Percentiles rank a stretch among this genome's conserved stretches.
These are phyloP conservation scores for Recurvirostra avosetta DNA, from an alignment of 2,113 vertebrate species.

Conservation along the genomic window DNA sequence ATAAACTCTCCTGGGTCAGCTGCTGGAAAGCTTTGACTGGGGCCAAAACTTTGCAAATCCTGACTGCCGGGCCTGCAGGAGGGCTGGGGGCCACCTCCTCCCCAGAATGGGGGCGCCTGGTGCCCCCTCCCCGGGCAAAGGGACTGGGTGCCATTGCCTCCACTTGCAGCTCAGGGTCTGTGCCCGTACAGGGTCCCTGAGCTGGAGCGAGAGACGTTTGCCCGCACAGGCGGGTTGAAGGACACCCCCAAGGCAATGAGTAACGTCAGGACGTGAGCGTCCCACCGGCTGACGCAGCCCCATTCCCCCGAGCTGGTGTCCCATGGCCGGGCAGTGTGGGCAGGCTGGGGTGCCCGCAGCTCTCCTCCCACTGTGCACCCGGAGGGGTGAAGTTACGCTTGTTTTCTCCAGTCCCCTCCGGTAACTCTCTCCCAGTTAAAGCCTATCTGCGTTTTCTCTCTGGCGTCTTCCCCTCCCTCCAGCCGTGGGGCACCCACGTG, in stretches of 20 bases:
- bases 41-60: background rate
- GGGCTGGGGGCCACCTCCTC: background rate
- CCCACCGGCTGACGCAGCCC: background rate
- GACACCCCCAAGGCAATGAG: background rate
- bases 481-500: background rate
- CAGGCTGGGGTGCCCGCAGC: background rate
- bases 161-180: background rate
- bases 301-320: rapidly evolving
- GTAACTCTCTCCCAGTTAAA: background rate
- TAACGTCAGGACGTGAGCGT: rapidly evolving
- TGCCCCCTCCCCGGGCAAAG: background rate
- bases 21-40: background rate
- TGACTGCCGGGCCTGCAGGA: background rate
- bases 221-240: background rate
- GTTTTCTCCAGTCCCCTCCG: background rate
- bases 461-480: background rate
- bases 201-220: background rate
- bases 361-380: background rate
- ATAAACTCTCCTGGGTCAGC: background rate
- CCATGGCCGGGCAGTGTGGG: rapidly evolving
- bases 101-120: background rate
- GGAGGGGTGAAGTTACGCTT: background rate
- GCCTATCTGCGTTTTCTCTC: background rate
- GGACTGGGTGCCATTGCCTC: background rate
- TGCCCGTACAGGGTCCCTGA: background rate